phyloP scores from a whole-genome alignment of 1,140 invertebrate species.

The Galleria mellonella region DNA sequence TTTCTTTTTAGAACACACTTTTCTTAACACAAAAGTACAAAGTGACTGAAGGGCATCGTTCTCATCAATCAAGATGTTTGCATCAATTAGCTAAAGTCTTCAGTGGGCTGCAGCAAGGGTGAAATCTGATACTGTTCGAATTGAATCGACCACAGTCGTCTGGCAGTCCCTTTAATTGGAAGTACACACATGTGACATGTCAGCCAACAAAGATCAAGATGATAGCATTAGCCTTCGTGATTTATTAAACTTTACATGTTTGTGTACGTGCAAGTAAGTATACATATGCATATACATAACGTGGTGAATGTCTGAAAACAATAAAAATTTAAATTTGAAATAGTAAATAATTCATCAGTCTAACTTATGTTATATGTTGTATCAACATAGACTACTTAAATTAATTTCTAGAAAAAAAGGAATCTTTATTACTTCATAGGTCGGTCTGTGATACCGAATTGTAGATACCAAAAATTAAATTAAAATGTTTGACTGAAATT shows the following conservation, averaged over 20 bases:
- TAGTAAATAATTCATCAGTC: no score
- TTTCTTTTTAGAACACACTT: background rate
- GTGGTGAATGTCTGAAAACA: no score
- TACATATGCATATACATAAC: no score
- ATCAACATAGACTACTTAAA: no score
- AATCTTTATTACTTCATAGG: no score
- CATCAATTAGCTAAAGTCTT: constrained; percentile 55
- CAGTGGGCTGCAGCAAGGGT: constrained; percentile 23
- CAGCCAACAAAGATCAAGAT: background rate
- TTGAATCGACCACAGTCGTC: constrained; percentile 17
- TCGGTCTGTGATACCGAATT: no score
- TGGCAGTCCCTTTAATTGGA: constrained; percentile 33
- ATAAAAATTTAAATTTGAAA: no score
- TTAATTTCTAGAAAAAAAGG: no score
- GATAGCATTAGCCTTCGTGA: background rate
- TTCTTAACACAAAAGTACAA: background rate
- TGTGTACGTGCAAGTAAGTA: no score
- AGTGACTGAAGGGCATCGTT: constrained; percentile 39
- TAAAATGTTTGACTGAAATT: no score
- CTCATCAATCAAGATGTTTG: constrained; percentile 50
- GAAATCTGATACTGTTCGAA: constrained; percentile 46
- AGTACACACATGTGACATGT: constrained; percentile 3
- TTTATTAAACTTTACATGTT: background rate
- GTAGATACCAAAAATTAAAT: no score
- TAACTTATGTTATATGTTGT: no score